These are phyloP conservation scores for Stichodactyla helianthus DNA, from an alignment of 64 coral and sea anemone genomes.

Conservation along the genomic window DNA sequence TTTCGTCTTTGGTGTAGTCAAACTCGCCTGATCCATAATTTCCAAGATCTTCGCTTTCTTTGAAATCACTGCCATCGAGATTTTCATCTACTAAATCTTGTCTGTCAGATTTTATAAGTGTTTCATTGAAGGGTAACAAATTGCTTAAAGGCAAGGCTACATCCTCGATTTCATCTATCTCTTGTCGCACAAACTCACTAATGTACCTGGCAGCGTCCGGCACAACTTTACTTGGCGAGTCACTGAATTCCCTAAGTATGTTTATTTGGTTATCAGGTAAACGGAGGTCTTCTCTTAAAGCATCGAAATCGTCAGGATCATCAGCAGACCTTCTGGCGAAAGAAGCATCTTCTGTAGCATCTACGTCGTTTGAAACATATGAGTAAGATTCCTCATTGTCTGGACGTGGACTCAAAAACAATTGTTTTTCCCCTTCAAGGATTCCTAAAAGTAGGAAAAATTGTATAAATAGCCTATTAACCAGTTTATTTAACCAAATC, in stretches of 20 bases:
- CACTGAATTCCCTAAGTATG: background rate
- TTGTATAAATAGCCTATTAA: too few species aligned
- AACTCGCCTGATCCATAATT: slow-evolving; percentile 35
- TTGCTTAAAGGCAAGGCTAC: background rate
- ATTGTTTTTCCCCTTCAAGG: too few species aligned
- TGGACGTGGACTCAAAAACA: too few species aligned
- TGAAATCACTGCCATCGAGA: background rate
- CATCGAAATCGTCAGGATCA: background rate
- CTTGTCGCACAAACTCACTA: background rate
- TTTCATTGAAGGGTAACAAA: background rate
- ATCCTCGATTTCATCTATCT: background rate
- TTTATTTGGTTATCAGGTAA: background rate
- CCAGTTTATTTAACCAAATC: too few species aligned
- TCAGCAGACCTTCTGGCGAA: background rate
- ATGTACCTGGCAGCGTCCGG: background rate
- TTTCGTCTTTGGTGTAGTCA: background rate
- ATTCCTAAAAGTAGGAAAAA: too few species aligned
- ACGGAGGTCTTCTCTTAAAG: background rate
- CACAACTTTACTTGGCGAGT: background rate
- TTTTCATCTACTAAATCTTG: slow-evolving; percentile 3
- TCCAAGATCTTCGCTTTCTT: slow-evolving; percentile 10
- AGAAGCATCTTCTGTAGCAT: background rate
- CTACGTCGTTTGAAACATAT: background rate
- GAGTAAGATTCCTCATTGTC: background rate
- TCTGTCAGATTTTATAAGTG: background rate